phyloP scores from a whole-genome alignment of 2,113 vertebrate genomes.

The Arenaria interpres region DNA sequence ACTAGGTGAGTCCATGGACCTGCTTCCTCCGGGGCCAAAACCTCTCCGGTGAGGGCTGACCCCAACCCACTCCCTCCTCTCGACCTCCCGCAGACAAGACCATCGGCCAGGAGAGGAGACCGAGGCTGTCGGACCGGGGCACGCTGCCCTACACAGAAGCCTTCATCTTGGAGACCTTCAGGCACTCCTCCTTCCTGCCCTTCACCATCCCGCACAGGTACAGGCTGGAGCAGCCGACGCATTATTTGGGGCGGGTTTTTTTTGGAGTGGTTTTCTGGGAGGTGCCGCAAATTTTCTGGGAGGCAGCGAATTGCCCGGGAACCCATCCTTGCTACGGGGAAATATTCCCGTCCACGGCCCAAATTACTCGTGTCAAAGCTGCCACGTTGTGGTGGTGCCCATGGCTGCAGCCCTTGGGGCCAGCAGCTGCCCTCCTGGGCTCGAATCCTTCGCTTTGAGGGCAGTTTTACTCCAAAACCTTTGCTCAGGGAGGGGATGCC shows the following conservation, averaged over 20 bases:
- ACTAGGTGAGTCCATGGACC: slow-evolving; percentile 76
- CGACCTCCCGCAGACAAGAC: slow-evolving; percentile 70
- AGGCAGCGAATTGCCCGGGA: neutral
- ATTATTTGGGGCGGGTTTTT: rapidly evolving
- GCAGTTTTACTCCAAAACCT: neutral
- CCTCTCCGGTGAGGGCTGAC: neutral
- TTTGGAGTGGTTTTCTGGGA: neutral
- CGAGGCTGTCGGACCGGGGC: slow-evolving; percentile 78
- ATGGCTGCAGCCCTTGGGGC: neutral
- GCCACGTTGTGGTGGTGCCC: too few relatives aligned
- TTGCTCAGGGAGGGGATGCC: neutral
- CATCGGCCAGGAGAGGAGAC: slow-evolving; percentile 78
- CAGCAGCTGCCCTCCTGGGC: neutral
- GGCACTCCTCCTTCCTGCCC: slow-evolving; percentile 89
- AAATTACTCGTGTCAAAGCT: neutral
- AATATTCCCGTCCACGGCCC: neutral
- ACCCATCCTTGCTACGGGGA: neutral
- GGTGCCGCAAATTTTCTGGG: neutral
- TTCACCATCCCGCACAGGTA: slow-evolving; percentile 95
- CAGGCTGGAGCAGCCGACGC: rapidly evolving
- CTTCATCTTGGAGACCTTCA: slow-evolving; percentile 89
- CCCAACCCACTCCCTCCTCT: neutral
- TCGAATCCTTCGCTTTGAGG: neutral
- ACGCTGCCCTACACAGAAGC: slow-evolving; percentile 84
- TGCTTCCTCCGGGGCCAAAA: rapidly evolving